phyloP scores from a whole-genome alignment of 2,888 invertebrate genomes.

The Caenorhabditis auriculariae region DNA sequence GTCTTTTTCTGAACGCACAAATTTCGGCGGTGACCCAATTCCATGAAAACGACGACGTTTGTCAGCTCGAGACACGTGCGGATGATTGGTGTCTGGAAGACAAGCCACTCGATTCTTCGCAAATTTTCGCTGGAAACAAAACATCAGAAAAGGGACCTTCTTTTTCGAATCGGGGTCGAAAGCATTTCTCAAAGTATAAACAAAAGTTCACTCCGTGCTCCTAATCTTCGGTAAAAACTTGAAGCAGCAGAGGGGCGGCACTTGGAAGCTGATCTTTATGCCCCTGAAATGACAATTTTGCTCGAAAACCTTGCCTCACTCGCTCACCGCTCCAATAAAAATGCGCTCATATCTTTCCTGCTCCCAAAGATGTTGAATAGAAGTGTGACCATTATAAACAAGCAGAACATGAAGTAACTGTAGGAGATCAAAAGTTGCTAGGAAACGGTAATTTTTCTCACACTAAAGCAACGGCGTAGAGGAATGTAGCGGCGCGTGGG shows the following conservation, averaged over 20 bases:
- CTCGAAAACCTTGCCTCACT: constrained; percentile 1
- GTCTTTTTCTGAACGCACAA: too few species aligned
- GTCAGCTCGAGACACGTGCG: constrained; percentile 54
- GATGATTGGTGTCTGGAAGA: constrained; percentile 61
- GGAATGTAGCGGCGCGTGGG: constrained; percentile 56
- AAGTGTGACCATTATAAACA: constrained; percentile 58
- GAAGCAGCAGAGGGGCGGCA: constrained; percentile 43
- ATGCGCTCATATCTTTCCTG: constrained; percentile 50
- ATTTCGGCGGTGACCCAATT: constrained; percentile 37
- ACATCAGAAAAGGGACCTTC: not conserved
- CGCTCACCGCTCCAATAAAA: constrained; percentile 20
- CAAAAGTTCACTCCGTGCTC: constrained; percentile 28
- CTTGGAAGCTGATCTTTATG: constrained; percentile 34
- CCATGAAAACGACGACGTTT: constrained; percentile 59
- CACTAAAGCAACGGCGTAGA: constrained; percentile 60
- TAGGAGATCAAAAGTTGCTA: constrained; percentile 4
- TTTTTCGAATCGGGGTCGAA: not conserved
- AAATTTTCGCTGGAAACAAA: constrained; percentile 41
- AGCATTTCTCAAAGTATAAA: not conserved
- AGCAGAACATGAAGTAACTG: constrained; percentile 61
- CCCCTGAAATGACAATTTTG: constrained; percentile 8
- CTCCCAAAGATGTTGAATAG: constrained; percentile 59
- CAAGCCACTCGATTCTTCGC: constrained; percentile 59
- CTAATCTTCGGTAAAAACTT: constrained; percentile 34
- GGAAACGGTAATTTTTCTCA: constrained; percentile 14